These are phyloP conservation scores for Pomatorhinus ruficollis DNA, from an alignment of 2,113 vertebrate species.

Conservation along the genomic window DNA sequence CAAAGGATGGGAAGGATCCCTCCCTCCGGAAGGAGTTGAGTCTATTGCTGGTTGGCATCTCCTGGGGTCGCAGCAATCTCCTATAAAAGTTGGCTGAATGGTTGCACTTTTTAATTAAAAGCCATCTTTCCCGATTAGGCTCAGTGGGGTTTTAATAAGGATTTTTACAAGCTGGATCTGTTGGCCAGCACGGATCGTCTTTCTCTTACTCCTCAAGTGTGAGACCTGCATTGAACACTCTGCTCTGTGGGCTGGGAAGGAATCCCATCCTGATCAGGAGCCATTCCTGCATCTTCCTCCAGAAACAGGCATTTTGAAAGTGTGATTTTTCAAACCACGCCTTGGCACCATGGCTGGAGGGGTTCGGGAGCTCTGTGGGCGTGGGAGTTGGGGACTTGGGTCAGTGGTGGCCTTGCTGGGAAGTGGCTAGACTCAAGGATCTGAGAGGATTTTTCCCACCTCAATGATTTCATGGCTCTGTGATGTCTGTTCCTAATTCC, in stretches of 20 bases:
- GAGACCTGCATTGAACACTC: background rate
- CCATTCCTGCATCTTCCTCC: background rate
- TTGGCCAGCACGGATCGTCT: background rate
- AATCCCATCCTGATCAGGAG: fast-evolving
- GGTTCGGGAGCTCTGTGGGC: fast-evolving
- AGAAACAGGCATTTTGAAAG: background rate
- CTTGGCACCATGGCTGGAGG: background rate
- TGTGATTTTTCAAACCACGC: fast-evolving
- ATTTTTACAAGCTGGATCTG: conserved; percentile 58
- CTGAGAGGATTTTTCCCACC: background rate
- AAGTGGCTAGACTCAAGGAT: fast-evolving
- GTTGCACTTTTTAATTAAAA: conserved; percentile 67
- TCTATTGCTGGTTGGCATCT: conserved; percentile 37
- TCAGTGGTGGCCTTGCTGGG: background rate
- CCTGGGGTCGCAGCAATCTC: conserved; percentile 31
- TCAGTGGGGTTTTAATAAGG: conserved; percentile 55
- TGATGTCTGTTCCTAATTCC: background rate
- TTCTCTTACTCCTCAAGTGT: background rate
- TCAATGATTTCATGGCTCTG: too few species aligned
- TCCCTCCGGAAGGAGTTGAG: conserved; percentile 14
- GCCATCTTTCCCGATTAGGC: conserved; percentile 44
- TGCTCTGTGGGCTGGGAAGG: background rate
- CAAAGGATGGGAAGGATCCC: background rate
- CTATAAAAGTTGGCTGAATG: conserved; percentile 27
- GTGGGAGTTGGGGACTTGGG: fast-evolving